Conservation (phyloP, 2,888 invertebrate species). For the Punctoribates punctum region DNA sequence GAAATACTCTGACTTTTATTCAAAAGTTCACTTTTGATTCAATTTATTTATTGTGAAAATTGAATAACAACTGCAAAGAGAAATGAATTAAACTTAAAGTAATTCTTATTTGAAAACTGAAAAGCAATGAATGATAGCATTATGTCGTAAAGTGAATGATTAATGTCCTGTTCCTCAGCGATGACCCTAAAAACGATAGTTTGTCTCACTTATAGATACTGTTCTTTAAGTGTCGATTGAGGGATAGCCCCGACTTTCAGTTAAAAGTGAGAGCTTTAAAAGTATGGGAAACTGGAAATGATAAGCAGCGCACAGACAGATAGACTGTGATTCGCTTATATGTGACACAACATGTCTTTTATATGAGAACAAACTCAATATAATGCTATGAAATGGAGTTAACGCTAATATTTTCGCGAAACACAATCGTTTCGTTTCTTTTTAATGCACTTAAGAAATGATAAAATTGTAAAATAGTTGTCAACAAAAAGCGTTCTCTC, state of each 20-base stretch:
- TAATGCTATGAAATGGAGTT: slow-evolving; percentile 6
- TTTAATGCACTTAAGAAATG: slow-evolving; percentile 9
- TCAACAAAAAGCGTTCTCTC: neutral
- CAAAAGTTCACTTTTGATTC: neutral
- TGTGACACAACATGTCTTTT: neutral
- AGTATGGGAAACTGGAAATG: neutral
- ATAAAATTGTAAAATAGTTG: slow-evolving; percentile 11
- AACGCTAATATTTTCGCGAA: slow-evolving; percentile 11
- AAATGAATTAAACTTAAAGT: slow-evolving; percentile 12
- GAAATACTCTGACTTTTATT: neutral
- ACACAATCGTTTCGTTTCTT: neutral
- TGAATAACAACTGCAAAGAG: slow-evolving; percentile 1
- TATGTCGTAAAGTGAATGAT: slow-evolving; percentile 20
- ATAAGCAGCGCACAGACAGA: neutral
- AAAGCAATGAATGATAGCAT: slow-evolving; percentile 18
- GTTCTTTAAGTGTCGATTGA: slow-evolving; percentile 24
- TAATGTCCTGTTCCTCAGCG: neutral
- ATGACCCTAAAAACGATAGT: slow-evolving; percentile 3
- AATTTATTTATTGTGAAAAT: neutral
- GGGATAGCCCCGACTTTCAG: neutral
- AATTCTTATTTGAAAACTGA: neutral
- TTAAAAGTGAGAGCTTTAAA: slow-evolving; percentile 14
- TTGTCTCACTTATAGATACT: slow-evolving; percentile 20
- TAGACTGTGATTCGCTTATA: neutral
- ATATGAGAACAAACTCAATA: neutral